A percentile compares a stretch with the other conserved stretches of the same genome.
phyloP scores from a whole-genome alignment of 2,113 vertebrate genomes.

The Sceloporus tristichus region DNA sequence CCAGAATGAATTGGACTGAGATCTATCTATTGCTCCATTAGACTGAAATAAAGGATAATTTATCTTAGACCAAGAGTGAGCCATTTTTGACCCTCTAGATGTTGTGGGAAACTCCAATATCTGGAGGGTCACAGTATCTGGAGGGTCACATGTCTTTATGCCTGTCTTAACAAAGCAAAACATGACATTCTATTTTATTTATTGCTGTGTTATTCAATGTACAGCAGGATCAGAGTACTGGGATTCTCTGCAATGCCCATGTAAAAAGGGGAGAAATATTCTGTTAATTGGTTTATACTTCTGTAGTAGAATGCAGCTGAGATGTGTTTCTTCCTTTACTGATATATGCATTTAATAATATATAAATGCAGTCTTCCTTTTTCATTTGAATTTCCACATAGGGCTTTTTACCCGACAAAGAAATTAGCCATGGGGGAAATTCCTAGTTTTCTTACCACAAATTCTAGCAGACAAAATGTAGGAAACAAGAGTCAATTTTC shows the following conservation, averaged over 20 bases:
- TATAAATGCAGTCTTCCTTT: slow-evolving; percentile 2
- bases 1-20: no score
- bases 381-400: slow-evolving; percentile 15
- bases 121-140: no score
- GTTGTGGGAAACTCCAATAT: no score
- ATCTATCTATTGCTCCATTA: no score
- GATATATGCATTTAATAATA: slow-evolving; percentile 1
- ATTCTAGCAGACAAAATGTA: not conserved
- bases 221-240: not conserved
- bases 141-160: no score
- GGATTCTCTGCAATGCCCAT: not conserved
- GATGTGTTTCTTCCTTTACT: not conserved
- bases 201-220: no score
- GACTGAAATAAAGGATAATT: no score
- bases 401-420: slow-evolving; percentile 22
- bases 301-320: not conserved
- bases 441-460: not conserved
- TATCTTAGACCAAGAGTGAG: no score
- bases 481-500: no score
- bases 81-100: no score
- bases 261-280: not conserved
- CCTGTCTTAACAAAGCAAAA: no score
- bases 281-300: not conserved
- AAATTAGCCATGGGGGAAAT: slow-evolving; percentile 1
- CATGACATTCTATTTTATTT: no score